Conservation (phyloP, 2,888 invertebrate species). For the Xiphydria camelus region DNA sequence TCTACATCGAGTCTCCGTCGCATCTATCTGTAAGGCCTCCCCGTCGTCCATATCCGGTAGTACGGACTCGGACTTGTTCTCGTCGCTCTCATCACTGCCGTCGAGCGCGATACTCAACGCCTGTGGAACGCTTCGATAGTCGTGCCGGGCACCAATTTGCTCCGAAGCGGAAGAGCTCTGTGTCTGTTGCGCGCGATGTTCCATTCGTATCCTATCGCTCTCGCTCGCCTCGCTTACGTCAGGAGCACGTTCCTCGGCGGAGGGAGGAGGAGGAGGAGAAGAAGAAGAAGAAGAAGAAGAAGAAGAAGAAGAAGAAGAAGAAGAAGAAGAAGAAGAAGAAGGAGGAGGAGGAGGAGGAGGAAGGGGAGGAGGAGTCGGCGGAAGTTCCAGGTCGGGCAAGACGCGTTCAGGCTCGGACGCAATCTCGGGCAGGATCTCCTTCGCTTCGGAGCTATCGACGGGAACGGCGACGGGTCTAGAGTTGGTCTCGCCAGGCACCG, state of each 20-base stretch:
- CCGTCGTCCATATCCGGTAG: slow-evolving; percentile 41
- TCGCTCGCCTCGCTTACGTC: slow-evolving; percentile 13
- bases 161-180: slow-evolving; percentile 22
- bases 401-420: slow-evolving; percentile 38
- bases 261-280: no score
- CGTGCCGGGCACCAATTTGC: slow-evolving; percentile 22
- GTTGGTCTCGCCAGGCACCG: slow-evolving; percentile 7
- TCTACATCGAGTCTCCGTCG: background rate
- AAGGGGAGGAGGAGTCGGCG: slow-evolving; percentile 26
- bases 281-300: no score
- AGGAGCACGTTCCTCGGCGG: background rate
- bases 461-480: slow-evolving; percentile 24
- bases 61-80: slow-evolving; percentile 45
- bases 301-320: no score
- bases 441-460: slow-evolving; percentile 14
- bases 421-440: slow-evolving; percentile 35
- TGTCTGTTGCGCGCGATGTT: slow-evolving; percentile 35
- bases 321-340: no score
- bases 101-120: slow-evolving; percentile 26
- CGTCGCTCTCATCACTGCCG: slow-evolving; percentile 14
- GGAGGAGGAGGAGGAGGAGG: no score
- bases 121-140: slow-evolving; percentile 28
- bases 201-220: slow-evolving; percentile 21
- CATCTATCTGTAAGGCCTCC: slow-evolving; percentile 3
- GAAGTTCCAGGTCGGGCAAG: slow-evolving; percentile 40